Base-by-base conservation (phyloP, 2,888 invertebrate species). In the Lepidochrysops patricia region DNA sequence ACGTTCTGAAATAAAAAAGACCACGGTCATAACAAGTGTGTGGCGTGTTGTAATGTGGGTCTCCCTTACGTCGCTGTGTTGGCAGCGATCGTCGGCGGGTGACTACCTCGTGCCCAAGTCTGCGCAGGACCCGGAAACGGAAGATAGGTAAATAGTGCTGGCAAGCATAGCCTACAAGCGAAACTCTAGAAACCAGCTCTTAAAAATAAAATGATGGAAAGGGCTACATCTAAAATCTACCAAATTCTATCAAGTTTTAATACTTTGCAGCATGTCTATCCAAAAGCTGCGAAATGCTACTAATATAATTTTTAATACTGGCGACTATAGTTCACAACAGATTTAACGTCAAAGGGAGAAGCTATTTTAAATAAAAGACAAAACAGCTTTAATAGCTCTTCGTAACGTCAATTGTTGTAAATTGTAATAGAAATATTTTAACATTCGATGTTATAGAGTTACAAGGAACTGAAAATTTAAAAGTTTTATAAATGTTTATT, bases 91-190 rank as follows among this genome's bases (percentile, higher is more conserved):
- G 71, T 76, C 79, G 76, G 80, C 80, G 69, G 81, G 83, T 69
- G 89, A 90, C 86, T 90, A 90, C 86, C 82, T 90, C 73, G 89
- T 88, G 79, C 89, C 90, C 73, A 80, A 82, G 80, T 77, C 85
- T 68, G 82, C 85, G 70, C 77, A 75, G 78, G 84, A 83, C 74
- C 74, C 77, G 71, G 71, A 77, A 70, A 68, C 75, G 64, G 75
- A 69, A 67, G 74, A 74, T 84, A 88, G 88, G 88, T 88, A 88
- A 84, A 77, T 48, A 56, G 67, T 68, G 68, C 71, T 76, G 76
- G 71, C 76, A 74, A 75, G 61, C 63, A 62, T 35, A 56, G 32
- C 26, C 7, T 25, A 23, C 2, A 43, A 26, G 6, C 2, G 29
- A 49, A 58, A 13, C 7, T 6, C 23, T 4, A 58, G 12, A 15